Evolutionary conservation across 2,888 invertebrate genomes (phyloP).

Genomic region (Blera fallax): DNA sequence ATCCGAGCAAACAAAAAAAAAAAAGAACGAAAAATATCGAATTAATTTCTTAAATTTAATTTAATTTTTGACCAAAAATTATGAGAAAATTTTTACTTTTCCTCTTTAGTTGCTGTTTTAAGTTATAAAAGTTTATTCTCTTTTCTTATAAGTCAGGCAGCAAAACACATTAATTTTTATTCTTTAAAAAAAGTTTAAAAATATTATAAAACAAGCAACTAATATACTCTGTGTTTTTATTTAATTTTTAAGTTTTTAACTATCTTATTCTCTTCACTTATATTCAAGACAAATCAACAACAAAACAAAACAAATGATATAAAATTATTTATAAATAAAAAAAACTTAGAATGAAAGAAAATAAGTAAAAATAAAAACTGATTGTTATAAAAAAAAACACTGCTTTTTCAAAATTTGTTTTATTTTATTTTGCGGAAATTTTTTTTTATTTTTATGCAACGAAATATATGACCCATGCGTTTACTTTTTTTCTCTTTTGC

Average conservation of each 20-base stretch:
- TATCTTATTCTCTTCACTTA: slow-evolving; percentile 63
- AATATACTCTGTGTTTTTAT: slow-evolving; percentile 62
- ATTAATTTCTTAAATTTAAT: slow-evolving; percentile 6
- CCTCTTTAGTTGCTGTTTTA: not conserved
- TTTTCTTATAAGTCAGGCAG: slow-evolving; percentile 33
- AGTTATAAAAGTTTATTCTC: not conserved
- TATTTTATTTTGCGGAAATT: slow-evolving; percentile 33
- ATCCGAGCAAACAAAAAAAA: slow-evolving; percentile 4
- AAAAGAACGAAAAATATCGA: slow-evolving; percentile 48
- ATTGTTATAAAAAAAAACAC: slow-evolving; percentile 65
- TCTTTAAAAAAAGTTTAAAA: not conserved
- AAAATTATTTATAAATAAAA: slow-evolving; percentile 56
- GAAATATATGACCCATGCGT: not conserved
- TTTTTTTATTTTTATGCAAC: not conserved
- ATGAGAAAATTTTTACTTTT: not conserved
- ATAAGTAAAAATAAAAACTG: slow-evolving; percentile 54
- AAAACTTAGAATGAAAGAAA: slow-evolving; percentile 12
- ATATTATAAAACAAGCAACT: not conserved
- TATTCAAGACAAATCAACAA: slow-evolving; percentile 55
- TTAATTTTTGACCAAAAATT: not conserved
- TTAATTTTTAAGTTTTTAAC: slow-evolving; percentile 55
- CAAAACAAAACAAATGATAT: not conserved
- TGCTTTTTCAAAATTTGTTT: slow-evolving; percentile 67
- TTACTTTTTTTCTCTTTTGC: slow-evolving; percentile 22
- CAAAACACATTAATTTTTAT: slow-evolving; percentile 20